Evolutionary conservation across 1,140 invertebrate genomes (phyloP), one percentile per base, ranked within the genome.

Genomic region (Maconellicoccus hirsutus): DNA sequence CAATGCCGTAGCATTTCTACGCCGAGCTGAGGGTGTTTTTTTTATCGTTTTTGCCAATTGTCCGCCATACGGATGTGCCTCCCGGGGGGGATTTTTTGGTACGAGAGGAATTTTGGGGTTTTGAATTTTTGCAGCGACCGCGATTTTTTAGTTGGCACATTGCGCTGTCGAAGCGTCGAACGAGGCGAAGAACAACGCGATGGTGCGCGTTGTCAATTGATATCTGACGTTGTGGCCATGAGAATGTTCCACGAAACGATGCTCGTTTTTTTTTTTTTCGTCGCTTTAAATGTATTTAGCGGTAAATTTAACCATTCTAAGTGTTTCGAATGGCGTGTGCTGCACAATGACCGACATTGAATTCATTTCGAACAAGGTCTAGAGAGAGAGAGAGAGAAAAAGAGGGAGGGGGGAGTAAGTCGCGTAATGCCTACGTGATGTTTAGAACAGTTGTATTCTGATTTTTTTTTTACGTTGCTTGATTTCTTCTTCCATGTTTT

Each of bases 291-390:
- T 52, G 42, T 52, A 52, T 52, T 16, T 52, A 19, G 42, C 42
- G 12, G 42, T 52, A 52, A 52, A 52, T 52, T 52, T 52, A 52
- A 52, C 10, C 42, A 19, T 52, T 19, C 12, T 16, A 3, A 19
- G 42, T 19, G 42, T 52, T 52, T 52, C 29, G 29, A 52, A 52
- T 16, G 12, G 42, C 42, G 42, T 52, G 29, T 33, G 29, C 29
- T 33, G 42, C 42, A 52, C 42, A 52, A 52, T 52, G 42, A 52
- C 42, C 42, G 42, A 52, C 42, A 52, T 52, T 52, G 42, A 52
- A 52, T 52, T 52, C 42, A 52, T 52, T 52, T 52, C n/a, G 12
- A 19, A 52, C 42, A 52, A 52, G 42, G 42, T 52, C 12, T 52
- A n/a, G n/a, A n/a, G n/a, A n/a, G n/a, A n/a, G n/a, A n/a, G n/a